phyloP scores from a whole-genome alignment of 2,113 vertebrate species.

The Lycaon pictus region DNA sequence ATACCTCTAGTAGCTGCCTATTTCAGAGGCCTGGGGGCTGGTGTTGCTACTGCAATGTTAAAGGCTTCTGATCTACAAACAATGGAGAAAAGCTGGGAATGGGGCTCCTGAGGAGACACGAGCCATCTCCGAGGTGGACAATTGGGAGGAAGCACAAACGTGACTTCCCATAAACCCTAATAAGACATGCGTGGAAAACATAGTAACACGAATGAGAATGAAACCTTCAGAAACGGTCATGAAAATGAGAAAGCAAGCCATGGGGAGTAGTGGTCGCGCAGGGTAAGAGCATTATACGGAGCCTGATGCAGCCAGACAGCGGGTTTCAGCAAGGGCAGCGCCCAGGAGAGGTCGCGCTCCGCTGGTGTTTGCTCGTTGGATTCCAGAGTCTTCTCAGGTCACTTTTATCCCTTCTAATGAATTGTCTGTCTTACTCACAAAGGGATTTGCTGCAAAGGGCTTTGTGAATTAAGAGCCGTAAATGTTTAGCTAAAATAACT shows the following conservation, averaged over 20 bases:
- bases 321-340: rapidly evolving
- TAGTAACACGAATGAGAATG: rapidly evolving
- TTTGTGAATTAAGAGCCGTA: background rate
- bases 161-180: background rate
- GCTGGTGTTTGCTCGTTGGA: background rate
- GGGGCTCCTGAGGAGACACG: background rate
- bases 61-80: background rate
- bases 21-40: background rate
- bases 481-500: background rate
- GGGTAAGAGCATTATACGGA: rapidly evolving
- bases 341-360: background rate
- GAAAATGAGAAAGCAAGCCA: background rate
- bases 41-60: too few relatives aligned
- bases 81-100: background rate
- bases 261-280: rapidly evolving
- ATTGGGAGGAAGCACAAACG: rapidly evolving
- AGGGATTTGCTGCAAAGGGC: background rate
- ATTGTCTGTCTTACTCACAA: background rate
- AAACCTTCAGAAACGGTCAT: rapidly evolving
- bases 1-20: background rate
- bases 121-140: background rate
- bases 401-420: background rate
- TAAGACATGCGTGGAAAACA: rapidly evolving
- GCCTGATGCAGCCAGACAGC: rapidly evolving
- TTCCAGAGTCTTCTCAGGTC: background rate